A percentile compares a stretch with the other conserved stretches of the same genome.
Evolutionary conservation across 2,888 invertebrate species (phyloP).

Genomic region (Homarus gammarus): DNA sequence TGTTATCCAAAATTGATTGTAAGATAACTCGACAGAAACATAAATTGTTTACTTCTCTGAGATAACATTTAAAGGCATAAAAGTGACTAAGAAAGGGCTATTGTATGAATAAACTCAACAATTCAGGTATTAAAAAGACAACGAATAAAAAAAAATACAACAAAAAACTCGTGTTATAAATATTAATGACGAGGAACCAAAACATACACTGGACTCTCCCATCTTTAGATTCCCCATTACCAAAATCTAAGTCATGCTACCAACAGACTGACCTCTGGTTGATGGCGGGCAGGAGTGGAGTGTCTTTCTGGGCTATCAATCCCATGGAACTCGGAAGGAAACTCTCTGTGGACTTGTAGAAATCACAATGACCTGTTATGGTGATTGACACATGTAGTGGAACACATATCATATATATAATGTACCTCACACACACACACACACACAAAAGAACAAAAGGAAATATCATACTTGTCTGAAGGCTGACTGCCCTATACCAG

Average conservation of each 20-base stretch:
- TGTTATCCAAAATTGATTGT: not conserved
- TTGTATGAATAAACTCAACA: not conserved
- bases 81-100: conserved; percentile 22
- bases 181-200: too few species aligned
- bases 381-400: not conserved
- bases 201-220: too few species aligned
- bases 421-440: not conserved
- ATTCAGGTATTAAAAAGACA: too few species aligned
- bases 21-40: not conserved
- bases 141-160: too few species aligned
- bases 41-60: too few species aligned
- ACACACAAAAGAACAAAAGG: too few species aligned
- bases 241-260: too few species aligned
- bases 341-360: conserved; percentile 26
- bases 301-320: conserved; percentile 32
- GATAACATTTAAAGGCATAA: not conserved
- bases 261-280: conserved; percentile 47
- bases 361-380: conserved; percentile 32
- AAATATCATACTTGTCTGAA: too few species aligned
- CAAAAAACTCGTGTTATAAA: too few species aligned
- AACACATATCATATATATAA: not conserved
- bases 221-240: too few species aligned
- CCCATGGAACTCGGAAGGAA: conserved; percentile 26
- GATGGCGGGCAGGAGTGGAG: conserved; percentile 15
- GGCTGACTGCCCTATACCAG: too few species aligned